Evolutionary conservation across 2,113 vertebrate genomes (phyloP), one percentile per base, ranked within the genome.

Genomic region (Sander lucioperca): DNA sequence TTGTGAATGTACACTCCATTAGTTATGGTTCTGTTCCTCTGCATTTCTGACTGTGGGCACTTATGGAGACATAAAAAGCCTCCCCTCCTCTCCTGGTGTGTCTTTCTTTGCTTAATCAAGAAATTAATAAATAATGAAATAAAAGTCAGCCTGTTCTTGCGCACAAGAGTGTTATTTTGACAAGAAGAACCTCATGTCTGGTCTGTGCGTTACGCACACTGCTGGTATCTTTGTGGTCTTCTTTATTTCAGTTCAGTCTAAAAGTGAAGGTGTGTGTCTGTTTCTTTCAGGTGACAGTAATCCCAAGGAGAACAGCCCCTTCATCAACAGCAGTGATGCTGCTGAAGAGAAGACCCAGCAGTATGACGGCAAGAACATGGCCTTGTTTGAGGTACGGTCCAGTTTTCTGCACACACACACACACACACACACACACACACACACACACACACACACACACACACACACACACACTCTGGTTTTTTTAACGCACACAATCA

Each of bases 231-330:
- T 39, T n/a, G 36, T 27, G 13, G 19, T 69, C 25, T 65, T 15
- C 27, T 75, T 61, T 70, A 62, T 81, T 75, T 77, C 2, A 39
- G 54, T 65, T 7, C 8, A 23, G 48, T 82, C 77, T 89, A 69
- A 90, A 69, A 54, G 25, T 64, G 63, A 9, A 64, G 43, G 15
- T 80, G 48, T 80, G n/a, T 80, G 45, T 80, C 2, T 85, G 23
- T 83, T 72, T 85, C 59, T 88, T 83, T 57, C 93, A 99, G 98
- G 97, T 2, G 98, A 99, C 96, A 97, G 96, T 85, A 98, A 98
- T 85, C 98, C 97, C 87, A 99, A 99, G 93, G 98, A 99, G 88
- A 99, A 97, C 96, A 99, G 97, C 72, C 98, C 98, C 61, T 99
- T 99, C 95, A 99, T 99, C 94, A 99, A 99, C 94, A 99, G 97